These are phyloP conservation scores for Xenotilapia flavipinnis DNA, from an alignment of 2,113 vertebrate genomes.

Conservation along the genomic window DNA sequence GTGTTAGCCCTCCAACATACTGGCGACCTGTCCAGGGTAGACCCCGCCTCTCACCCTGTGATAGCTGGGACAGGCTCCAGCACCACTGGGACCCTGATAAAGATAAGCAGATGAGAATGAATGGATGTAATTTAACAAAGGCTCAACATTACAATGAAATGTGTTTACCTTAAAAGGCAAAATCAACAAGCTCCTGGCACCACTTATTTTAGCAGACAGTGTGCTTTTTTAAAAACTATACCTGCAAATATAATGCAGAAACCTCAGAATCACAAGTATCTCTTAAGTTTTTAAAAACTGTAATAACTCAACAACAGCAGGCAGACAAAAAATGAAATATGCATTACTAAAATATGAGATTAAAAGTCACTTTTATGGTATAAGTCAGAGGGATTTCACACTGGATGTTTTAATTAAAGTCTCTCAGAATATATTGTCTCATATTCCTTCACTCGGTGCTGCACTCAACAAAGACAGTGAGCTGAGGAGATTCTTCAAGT, in stretches of 20 bases:
- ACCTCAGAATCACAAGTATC: not conserved
- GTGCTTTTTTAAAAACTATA: not conserved
- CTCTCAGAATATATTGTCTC: not conserved
- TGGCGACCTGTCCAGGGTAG: not conserved
- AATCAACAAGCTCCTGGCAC: not conserved
- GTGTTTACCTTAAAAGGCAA: not conserved
- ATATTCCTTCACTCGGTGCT: not conserved
- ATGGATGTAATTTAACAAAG: not conserved
- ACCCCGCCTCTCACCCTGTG: not conserved
- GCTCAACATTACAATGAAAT: not conserved
- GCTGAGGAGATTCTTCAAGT: not conserved
- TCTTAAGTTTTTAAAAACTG: not conserved
- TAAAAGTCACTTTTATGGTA: not conserved
- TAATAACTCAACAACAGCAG: not conserved
- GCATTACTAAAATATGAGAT: not conserved
- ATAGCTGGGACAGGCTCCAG: not conserved
- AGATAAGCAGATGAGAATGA: not conserved
- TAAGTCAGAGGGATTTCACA: not conserved
- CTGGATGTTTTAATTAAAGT: not conserved
- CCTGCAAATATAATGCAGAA: not conserved
- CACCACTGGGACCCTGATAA: not conserved
- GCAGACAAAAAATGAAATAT: not conserved
- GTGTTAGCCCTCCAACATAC: not conserved
- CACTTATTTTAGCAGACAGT: not conserved
- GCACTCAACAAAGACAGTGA: not conserved